Evolutionary conservation across 2,113 vertebrate species (phyloP).

Genomic region (Helogale parvula): DNA sequence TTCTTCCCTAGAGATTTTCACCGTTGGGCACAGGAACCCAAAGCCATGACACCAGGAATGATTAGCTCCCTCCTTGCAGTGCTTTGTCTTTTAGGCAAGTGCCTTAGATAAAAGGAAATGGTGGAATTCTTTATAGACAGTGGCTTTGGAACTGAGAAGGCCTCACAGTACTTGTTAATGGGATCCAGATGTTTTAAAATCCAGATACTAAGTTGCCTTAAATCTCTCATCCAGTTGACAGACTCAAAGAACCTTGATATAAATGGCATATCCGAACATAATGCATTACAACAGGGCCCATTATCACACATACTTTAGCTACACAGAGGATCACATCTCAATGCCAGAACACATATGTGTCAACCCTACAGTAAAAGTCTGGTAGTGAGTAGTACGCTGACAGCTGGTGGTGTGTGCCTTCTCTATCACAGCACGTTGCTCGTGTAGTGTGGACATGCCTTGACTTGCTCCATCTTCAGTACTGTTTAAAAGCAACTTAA

Average conservation of each 20-base stretch:
- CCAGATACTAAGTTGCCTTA: conserved; percentile 45
- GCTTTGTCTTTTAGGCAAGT: conserved; percentile 21
- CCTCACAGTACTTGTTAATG: conserved; percentile 36
- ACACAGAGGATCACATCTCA: conserved; percentile 23
- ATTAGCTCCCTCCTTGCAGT: background rate
- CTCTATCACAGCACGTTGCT: background rate
- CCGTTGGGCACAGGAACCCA: background rate
- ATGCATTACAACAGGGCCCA: conserved; percentile 8
- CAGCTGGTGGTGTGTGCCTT: background rate
- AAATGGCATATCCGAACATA: conserved; percentile 53
- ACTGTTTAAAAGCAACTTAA: background rate
- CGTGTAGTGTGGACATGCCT: background rate
- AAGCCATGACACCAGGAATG: background rate
- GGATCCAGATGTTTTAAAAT: conserved; percentile 67
- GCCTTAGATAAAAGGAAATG: conserved; percentile 28
- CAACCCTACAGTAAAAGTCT: background rate
- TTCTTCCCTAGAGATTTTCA: background rate
- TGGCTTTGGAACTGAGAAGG: conserved; percentile 22
- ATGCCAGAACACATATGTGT: background rate
- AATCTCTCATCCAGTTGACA: conserved; percentile 45
- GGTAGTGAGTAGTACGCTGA: background rate
- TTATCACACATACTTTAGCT: conserved; percentile 8
- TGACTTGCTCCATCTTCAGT: conserved; percentile 5
- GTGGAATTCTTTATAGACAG: conserved; percentile 26
- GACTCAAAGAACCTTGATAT: conserved; percentile 33